Evolutionary conservation across 2,888 invertebrate species (phyloP), one percentile per base, ranked within the genome.

Genomic region (Uloborus plumipes): DNA sequence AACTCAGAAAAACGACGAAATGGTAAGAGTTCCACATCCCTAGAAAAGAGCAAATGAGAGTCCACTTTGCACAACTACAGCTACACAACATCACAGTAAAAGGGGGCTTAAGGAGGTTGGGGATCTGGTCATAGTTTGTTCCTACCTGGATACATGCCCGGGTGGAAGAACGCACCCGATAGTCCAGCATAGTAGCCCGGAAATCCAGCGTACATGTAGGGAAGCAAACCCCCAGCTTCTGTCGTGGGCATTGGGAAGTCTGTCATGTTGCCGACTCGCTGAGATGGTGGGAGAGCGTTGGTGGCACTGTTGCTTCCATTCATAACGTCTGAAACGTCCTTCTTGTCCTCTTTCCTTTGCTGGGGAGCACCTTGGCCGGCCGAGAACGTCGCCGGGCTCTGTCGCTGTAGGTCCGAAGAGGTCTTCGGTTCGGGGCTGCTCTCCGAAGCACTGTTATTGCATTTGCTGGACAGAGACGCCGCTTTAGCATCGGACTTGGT

Each of bases 121-220:
- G 66, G 62, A 73, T 79, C 70, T 74, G 69, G 78, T 85, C 84
- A 86, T 76, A 85, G 83, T 67, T 85, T 84, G 77, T 85, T 85
- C 87, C 86, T 87, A 87, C 87, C 87, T 82, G 83, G 81, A 84
- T 86, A 91, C 90, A 91, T 91, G 85, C 91, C 91, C 84, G 92
- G 92, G 87, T 92, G 92, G 87, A 92, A 90, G 88, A 91, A 91
- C 87, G 91, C 86, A 84, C 87, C 87, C 64, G 87, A 88, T 85
- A 88, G 87, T 61, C 89, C 89, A 31, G 84, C 78, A 85, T 88
- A 88, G 85, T 88, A 88, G 66, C 88, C 88, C 13, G 89, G 89
- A 79, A 89, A 87, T 51, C 89, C 89, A 16, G 89, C 88, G 86
- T 89, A 89, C 89, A 90, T 88, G 86, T 88, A 89, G 67, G 89